Base-by-base conservation (phyloP, 2,797 vertebrate genomes). In the Myotis myotis region DNA sequence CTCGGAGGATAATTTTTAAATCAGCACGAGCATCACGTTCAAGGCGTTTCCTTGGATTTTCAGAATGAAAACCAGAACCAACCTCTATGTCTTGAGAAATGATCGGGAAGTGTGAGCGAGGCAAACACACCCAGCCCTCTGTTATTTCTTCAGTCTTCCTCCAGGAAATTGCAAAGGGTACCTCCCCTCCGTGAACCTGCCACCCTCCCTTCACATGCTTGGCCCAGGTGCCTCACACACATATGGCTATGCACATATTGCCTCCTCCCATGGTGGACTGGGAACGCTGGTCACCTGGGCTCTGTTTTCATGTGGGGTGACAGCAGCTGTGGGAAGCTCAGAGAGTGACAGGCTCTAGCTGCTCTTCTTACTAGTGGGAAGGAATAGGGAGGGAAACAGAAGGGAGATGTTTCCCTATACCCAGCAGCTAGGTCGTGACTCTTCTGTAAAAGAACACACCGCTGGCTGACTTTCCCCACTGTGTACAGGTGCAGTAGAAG, bases 261-360 rank as follows among this genome's bases (percentile, higher is more conserved):
- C 97, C 96, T 97, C 57, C 30, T 97, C 96, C 95, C 89, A 30
- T 97, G 95, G 96, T 82, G 86, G 62, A 97, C 79, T 95, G 91
- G 97, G 97, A 97, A 97, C 9, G 88, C 96, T 96, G 98, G 98
- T 98, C 98, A 98, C 98, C 97, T 98, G 98, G 98, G 98, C 97
- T 98, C 96, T 98, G 97, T 97, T 98, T 98, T 98, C 97, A 98
- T 98, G 97, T 96, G 95, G 92, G 97, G 91, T 97, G 97, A 98
- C 97, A 97, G 97, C 98, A 98, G 98, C 98, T 98, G 97, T 97
- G 97, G 97, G 97, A 97, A 98, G 97, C 97, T 94, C 57, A 64
- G 97, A 95, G 97, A 97, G 96, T 97, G 97, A 98, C 98, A 98
- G 94, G 96, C 97, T 98, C 97, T 97, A 19, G 0, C 97, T 96